Conservation (phyloP, 2,888 invertebrate species). For the Peribatodes rhomboidaria region DNA sequence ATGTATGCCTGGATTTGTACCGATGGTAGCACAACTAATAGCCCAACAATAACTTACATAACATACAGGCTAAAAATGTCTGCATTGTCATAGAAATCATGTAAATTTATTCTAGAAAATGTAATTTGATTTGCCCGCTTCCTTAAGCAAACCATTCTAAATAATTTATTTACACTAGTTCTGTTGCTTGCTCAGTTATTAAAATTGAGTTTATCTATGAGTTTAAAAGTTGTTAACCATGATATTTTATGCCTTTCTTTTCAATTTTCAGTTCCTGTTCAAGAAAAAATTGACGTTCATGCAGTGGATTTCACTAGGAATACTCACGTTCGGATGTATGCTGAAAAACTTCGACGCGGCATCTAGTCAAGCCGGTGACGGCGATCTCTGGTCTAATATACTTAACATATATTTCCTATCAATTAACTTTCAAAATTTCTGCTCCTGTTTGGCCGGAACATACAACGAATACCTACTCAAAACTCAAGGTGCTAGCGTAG, state of each 20-base stretch:
- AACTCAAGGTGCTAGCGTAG: constrained; percentile 92
- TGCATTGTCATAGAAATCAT: too few relatives aligned
- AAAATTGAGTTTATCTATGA: too few relatives aligned
- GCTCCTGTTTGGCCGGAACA: constrained; percentile 97
- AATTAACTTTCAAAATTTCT: constrained; percentile 93
- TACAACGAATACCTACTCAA: constrained; percentile 98
- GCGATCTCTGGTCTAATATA: constrained; percentile 71
- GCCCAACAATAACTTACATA: too few relatives aligned
- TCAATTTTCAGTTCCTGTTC: constrained; percentile 91
- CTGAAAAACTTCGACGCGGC: constrained; percentile 91
- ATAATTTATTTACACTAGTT: too few relatives aligned
- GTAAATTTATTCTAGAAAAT: too few relatives aligned
- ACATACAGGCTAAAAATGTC: too few relatives aligned
- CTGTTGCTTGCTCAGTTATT: too few relatives aligned
- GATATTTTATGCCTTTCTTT: not conserved
- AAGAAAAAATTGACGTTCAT: constrained; percentile 91
- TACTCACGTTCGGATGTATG: constrained; percentile 96
- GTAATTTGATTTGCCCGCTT: too few relatives aligned
- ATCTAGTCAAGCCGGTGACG: constrained; percentile 69
- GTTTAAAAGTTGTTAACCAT: too few relatives aligned
- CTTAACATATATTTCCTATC: constrained; percentile 88
- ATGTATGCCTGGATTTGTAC: too few relatives aligned
- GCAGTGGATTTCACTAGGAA: constrained; percentile 96
- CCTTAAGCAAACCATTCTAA: too few relatives aligned
- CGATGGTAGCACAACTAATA: too few relatives aligned